Evolutionary conservation across 1,140 invertebrate genomes (phyloP), one percentile per base, ranked within the genome.

Genomic region (Sarcophaga peregrina): DNA sequence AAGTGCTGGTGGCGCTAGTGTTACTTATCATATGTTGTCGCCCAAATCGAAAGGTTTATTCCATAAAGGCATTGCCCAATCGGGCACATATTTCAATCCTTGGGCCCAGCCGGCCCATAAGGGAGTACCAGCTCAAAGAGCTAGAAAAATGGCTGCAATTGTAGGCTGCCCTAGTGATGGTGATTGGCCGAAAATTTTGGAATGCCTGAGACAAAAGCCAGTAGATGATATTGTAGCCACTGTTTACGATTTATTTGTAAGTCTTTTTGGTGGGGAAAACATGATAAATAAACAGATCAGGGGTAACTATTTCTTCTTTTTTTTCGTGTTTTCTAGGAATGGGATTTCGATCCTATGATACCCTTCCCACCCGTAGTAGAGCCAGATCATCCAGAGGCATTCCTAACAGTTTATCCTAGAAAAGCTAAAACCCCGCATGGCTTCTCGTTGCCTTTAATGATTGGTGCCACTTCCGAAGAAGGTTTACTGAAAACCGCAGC

Each of bases 1-100:
- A 86, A 95, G 94, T 85, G 94, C 95, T 0, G 95, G 95, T 1
- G 94, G 94, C 0, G 92, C 92, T 4, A 93, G 93, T 82, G 93
- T 93, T 0, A 94, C 94, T 20, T 93, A 93, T 85, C 94, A 95
- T 84, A 93, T 95, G 92, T 86, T 95, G 15, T 95, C 94, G 72
- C 91, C 93, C 0, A 91, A 95, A 85, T 93, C 93, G 0, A 91
- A 90, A 91, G 94, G 94, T n/a, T 86, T 96, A 5, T 95, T 96
- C 83, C 94, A 95, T 81, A 93, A 93, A 72, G 95, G 91, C 5
- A 96, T 96, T 82, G 93, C 95, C 0, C 93, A 96, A 90, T 96
- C 95, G 86, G 96, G 96, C 3, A 96, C 94, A 2, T 94, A 95
- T 3, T 89, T 96, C 9, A 94, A 94, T 86, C 93, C 94, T 0